Base-by-base conservation (phyloP, 1,140 invertebrate genomes). In the Heliconius hermathena region DNA sequence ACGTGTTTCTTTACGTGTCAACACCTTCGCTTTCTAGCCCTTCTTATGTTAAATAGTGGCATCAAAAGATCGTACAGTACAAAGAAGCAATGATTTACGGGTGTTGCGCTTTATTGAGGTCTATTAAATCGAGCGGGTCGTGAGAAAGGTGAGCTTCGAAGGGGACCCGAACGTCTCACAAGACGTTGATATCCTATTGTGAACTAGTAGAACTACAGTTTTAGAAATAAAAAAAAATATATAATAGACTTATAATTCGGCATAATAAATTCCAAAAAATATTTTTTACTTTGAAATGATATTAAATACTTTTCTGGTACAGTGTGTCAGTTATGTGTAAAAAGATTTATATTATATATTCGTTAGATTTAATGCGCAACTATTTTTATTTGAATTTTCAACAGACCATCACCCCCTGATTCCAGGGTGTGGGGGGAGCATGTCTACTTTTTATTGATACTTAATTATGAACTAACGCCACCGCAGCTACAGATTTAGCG, bases 21-120 rank as follows among this genome's bases (percentile, higher is more conserved):
- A 94, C 92, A 94, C 93, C 91, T 92, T 93, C 91, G 86, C 88
- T 89, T 84, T 93, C 92, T 93, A 94, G 89, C 91, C 91, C 89
- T 93, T 91, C 85, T 88, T 91, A 93, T 91, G 90, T 84, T 93
- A 93, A 91, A 90, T 85, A 90, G 86, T 77, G 74, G 81, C 82
- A 91, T 90, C 81, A 91, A 94, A 93, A 90, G 90, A 88, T 92
- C 87, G 87, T 85, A 72, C 72, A 77, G 79, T 77, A 93, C 91
- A 94, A 93, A 88, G 86, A 82, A 52, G 78, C 88, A 85, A 90
- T 93, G 93, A 94, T 93, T 94, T 94, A 94, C 93, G 91, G 85
- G 83, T 90, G 86, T 87, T 90, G 85, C 84, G 86, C 83, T 91
- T 89, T 87, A 92, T 90, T 88, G 85, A 91, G 86, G 87, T 89